Percentiles rank a stretch among this genome's conserved stretches.
Evolutionary conservation across 2,113 vertebrate species (phyloP).

Genomic region (Ancistrus triradiatus): DNA sequence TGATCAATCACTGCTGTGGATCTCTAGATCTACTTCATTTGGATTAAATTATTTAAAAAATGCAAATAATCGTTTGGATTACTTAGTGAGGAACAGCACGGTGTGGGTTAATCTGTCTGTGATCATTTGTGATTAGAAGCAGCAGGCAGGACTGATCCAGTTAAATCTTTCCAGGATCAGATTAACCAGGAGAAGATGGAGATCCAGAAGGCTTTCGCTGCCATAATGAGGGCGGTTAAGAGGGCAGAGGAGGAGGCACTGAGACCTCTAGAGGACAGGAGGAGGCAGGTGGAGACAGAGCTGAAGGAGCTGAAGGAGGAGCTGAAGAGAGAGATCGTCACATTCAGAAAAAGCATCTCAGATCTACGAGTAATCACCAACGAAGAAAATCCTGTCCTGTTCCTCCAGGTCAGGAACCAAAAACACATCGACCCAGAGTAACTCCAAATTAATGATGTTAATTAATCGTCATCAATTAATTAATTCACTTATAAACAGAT

Average conservation of each 20-base stretch:
- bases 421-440: background rate
- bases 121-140: background rate
- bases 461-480: too few relatives aligned
- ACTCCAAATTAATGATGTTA: too few relatives aligned
- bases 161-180: constrained; percentile 39
- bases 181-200: constrained; percentile 31
- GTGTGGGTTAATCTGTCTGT: too few relatives aligned
- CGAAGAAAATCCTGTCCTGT: constrained; percentile 56
- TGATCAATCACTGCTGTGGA: too few relatives aligned
- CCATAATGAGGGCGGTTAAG: constrained; percentile 26
- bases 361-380: constrained; percentile 24
- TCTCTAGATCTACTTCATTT: too few relatives aligned
- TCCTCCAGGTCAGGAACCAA: constrained; percentile 56
- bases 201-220: constrained; percentile 28
- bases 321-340: constrained; percentile 42
- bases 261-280: constrained; percentile 44
- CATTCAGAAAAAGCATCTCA: constrained; percentile 7
- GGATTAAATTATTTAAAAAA: too few relatives aligned
- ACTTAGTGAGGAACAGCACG: too few relatives aligned
- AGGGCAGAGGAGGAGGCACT: constrained; percentile 1
- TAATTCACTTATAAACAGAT: too few relatives aligned
- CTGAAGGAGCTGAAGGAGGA: background rate
- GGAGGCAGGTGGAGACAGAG: constrained; percentile 23
- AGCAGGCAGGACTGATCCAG: background rate
- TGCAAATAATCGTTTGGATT: too few relatives aligned